Percentiles rank a stretch among this genome's conserved stretches.
Conservation (phyloP, 2,888 invertebrate genomes). For the Pseudococcus viburni region DNA sequence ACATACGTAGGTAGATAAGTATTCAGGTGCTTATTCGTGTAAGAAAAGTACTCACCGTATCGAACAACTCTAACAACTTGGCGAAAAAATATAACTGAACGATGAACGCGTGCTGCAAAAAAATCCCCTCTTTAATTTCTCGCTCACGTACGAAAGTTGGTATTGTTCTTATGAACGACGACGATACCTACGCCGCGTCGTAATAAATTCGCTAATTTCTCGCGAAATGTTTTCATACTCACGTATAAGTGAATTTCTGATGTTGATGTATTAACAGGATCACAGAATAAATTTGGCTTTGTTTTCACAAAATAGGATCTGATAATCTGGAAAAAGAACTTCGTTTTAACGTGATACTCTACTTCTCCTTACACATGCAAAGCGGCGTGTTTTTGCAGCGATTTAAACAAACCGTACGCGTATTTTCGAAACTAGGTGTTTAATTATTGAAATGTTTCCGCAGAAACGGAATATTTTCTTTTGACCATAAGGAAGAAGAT, state of each 20-base stretch:
- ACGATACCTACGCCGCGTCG: background rate
- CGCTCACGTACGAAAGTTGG: background rate
- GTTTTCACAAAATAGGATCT: slow-evolving; percentile 60
- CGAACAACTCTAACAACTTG: slow-evolving; percentile 76
- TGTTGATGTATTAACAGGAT: slow-evolving; percentile 57
- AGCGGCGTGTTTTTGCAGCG: background rate
- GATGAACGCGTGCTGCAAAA: slow-evolving; percentile 72
- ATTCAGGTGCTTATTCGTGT: background rate
- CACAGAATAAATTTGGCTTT: slow-evolving; percentile 65
- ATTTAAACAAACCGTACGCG: background rate
- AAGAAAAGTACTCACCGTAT: slow-evolving; percentile 73
- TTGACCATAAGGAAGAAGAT: background rate
- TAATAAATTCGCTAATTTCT: slow-evolving; percentile 24
- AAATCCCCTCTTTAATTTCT: background rate
- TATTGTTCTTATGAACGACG: background rate
- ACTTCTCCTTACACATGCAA: background rate
- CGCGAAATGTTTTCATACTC: slow-evolving; percentile 38
- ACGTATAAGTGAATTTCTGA: slow-evolving; percentile 52
- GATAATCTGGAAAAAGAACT: slow-evolving; percentile 59
- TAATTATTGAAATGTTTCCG: background rate
- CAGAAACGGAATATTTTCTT: background rate
- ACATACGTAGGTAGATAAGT: background rate
- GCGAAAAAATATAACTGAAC: slow-evolving; percentile 76
- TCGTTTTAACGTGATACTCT: background rate
- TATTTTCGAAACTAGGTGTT: background rate